phyloP scores from a whole-genome alignment of 2,113 vertebrate species.

The Picathartes gymnocephalus region DNA sequence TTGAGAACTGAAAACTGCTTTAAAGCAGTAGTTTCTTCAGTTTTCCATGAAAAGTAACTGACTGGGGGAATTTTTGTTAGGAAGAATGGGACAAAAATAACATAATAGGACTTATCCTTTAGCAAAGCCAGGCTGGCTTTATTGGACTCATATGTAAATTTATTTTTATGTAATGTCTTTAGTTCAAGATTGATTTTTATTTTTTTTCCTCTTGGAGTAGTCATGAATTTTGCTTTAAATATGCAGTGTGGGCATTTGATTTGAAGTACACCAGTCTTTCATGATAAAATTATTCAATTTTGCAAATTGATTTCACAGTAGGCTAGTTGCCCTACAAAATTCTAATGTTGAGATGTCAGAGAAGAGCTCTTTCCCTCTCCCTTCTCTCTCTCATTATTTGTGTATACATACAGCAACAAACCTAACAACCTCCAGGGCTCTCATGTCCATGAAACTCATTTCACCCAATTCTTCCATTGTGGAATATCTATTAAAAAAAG shows the following conservation, averaged over 20 bases:
- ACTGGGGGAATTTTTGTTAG: background rate
- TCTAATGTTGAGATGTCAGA: conserved; percentile 30
- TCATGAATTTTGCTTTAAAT: background rate
- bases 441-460: conserved; percentile 40
- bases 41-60: background rate
- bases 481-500: conserved; percentile 21
- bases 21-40: background rate
- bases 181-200: background rate
- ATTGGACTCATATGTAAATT: background rate
- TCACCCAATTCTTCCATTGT: conserved; percentile 36
- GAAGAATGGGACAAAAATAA: background rate
- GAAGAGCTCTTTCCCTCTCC: background rate
- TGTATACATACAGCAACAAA: background rate
- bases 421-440: conserved; percentile 19
- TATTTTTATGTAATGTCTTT: background rate
- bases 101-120: background rate
- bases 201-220: background rate
- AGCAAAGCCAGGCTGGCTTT: background rate
- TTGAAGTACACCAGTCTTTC: conserved; percentile 10
- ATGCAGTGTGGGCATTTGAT: background rate
- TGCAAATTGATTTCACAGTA: conserved; percentile 27
- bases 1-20: background rate
- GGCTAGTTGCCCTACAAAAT: conserved; percentile 45
- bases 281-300: conserved; percentile 45
- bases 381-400: background rate